A percentile compares a stretch with the other conserved stretches of the same genome.
Conservation (phyloP, 2,797 vertebrate species). For the Poeciliopsis infans region DNA sequence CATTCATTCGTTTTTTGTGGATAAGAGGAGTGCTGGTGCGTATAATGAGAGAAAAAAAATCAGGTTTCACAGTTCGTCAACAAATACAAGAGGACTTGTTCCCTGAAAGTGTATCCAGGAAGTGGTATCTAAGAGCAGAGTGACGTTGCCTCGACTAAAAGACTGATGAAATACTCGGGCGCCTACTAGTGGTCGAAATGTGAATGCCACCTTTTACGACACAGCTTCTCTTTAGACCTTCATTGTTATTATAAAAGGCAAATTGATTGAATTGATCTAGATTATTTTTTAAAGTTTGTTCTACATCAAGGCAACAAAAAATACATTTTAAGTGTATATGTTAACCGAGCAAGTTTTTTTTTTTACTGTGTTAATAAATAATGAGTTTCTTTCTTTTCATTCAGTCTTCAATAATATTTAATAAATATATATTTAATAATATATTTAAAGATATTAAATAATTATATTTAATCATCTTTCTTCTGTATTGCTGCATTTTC, state of each 20-base stretch:
- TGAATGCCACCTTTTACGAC: background rate
- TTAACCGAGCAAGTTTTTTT: background rate
- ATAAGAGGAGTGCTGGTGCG: accelerated
- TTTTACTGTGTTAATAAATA: background rate
- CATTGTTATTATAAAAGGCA: background rate
- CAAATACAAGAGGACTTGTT: slow-evolving; percentile 41
- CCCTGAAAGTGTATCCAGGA: slow-evolving; percentile 75
- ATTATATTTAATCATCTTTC: background rate
- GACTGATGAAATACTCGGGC: background rate
- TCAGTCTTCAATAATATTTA: background rate
- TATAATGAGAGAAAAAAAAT: background rate
- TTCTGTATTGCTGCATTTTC: background rate
- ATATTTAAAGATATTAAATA: too few species aligned
- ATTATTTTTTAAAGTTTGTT: background rate
- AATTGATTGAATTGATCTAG: background rate
- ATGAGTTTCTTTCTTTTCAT: background rate
- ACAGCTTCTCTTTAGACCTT: background rate
- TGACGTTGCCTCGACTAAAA: slow-evolving; percentile 23
- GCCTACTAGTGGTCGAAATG: slow-evolving; percentile 54
- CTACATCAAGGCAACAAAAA: background rate
- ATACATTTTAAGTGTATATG: background rate
- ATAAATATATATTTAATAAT: too few species aligned
- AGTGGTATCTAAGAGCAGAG: slow-evolving; percentile 57
- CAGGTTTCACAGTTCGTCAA: background rate
- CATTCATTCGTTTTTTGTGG: background rate